Evolutionary conservation across 2,113 vertebrate species (phyloP).

Genomic region (Antennarius striatus): DNA sequence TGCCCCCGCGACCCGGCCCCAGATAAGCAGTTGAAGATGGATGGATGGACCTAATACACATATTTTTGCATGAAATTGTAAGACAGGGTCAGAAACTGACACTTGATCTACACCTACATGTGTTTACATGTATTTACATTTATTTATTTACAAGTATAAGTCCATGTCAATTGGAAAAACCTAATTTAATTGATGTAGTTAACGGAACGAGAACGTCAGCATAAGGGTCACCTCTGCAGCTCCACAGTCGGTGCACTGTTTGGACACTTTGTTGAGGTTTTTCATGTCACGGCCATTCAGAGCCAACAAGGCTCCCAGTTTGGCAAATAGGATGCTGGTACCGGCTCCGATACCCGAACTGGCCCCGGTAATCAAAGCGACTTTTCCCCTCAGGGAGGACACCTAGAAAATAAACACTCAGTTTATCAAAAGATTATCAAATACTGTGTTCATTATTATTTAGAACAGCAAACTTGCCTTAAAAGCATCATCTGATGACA

Average conservation of each 20-base stretch:
- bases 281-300: slow-evolving; percentile 81
- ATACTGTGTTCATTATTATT: too few species aligned
- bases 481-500: slow-evolving; percentile 64
- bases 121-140: too few species aligned
- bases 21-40: too few species aligned
- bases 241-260: slow-evolving; percentile 67
- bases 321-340: slow-evolving; percentile 77
- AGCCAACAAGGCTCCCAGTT: slow-evolving; percentile 78
- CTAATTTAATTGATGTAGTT: too few species aligned
- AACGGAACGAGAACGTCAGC: neutral
- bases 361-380: slow-evolving; percentile 80
- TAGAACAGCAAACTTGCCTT: slow-evolving; percentile 56
- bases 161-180: too few species aligned
- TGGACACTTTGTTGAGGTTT: slow-evolving; percentile 72
- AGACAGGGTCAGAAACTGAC: too few species aligned
- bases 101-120: too few species aligned
- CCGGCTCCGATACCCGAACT: slow-evolving; percentile 85
- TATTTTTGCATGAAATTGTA: too few species aligned
- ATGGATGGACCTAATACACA: too few species aligned
- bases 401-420: slow-evolving; percentile 52
- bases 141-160: too few species aligned
- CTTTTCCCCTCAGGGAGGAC: slow-evolving; percentile 77
- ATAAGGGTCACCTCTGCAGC: slow-evolving; percentile 60
- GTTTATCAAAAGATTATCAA: neutral
- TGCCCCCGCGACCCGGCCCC: too few species aligned